Base-by-base conservation (phyloP, 1,140 invertebrate genomes). In the Lasioglossum albipes region DNA sequence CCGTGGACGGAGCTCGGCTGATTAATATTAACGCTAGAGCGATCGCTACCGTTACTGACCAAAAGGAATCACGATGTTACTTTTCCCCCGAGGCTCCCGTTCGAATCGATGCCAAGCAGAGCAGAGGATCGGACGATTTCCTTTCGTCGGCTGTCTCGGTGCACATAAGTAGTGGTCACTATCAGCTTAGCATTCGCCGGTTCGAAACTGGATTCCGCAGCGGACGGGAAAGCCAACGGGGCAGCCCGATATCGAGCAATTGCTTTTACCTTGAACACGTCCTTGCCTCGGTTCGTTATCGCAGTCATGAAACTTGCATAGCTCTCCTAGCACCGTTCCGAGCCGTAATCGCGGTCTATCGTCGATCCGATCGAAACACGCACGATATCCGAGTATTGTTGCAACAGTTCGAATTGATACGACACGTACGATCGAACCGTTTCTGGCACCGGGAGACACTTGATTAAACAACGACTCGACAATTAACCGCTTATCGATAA, bases 21-120 rank as follows among this genome's bases (percentile, higher is more conserved):
- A 86, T 86, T 68, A 87, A 86, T 87, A 87, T 87, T 87, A 84
- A 87, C 78, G 85, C 62, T 79, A 49, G 52, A 72, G 61, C 18
- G 61, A 36, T 36, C 49, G 42, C 27, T 31, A 85, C 80, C 74
- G 80, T 82, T 82, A 85, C 80, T 54, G 41, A 80, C 69, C 61
- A 67, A 83, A 80, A 57, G 59, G 70, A 70, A 75, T 41, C 9
- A 13, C 57, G n/a, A n/a, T 52, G 36, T 59, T 57, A 54, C 49
- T 36, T 52, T 69, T 70, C 16, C 31, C 2, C 52, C 5, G 10
- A 18, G 36, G 68, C 41, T 71, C 16, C 42, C 45, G 65, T 65
- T 70, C 61, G 69, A 57, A 73, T 72, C 54, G 41, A 41, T 61
- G 52, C 27, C 41, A 12, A 42, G 1, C n/a, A 13, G 41, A 9